Evolutionary conservation across 2,113 vertebrate genomes (phyloP).

Genomic region (Ptyas mucosa): DNA sequence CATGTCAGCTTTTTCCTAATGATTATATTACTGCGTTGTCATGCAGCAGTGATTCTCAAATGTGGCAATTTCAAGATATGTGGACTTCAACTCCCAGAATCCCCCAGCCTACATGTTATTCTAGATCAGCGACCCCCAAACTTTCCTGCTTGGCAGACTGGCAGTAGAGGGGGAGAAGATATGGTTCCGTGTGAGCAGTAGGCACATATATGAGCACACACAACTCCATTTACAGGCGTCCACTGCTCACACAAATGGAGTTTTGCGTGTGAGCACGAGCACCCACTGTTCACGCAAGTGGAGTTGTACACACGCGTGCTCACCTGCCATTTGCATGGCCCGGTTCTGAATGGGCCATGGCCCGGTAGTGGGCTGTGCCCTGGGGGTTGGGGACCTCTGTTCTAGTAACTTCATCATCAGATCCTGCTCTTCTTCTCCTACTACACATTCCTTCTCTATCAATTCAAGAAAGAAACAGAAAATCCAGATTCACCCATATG

Average conservation of each 20-base stretch:
- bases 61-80: not conserved
- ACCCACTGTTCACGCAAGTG: not conserved
- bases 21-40: not conserved
- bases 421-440: not conserved
- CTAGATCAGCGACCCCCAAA: not conserved
- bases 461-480: not conserved
- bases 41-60: not conserved
- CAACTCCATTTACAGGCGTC: too few relatives aligned
- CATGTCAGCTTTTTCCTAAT: not conserved
- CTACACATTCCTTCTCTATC: not conserved
- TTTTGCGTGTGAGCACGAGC: not conserved
- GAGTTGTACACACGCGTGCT: not conserved
- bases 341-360: rapidly evolving
- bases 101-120: not conserved
- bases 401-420: not conserved
- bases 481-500: not conserved
- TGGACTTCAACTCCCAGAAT: not conserved
- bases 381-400: too few relatives aligned
- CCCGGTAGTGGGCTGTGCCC: rapidly evolving
- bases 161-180: not conserved
- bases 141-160: not conserved
- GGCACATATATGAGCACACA: too few relatives aligned
- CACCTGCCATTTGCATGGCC: not conserved
- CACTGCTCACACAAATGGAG: not conserved
- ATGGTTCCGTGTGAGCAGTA: not conserved